Evolutionary conservation across 2,797 vertebrate species (phyloP).

Genomic region (Gymnothorax reevesii): DNA sequence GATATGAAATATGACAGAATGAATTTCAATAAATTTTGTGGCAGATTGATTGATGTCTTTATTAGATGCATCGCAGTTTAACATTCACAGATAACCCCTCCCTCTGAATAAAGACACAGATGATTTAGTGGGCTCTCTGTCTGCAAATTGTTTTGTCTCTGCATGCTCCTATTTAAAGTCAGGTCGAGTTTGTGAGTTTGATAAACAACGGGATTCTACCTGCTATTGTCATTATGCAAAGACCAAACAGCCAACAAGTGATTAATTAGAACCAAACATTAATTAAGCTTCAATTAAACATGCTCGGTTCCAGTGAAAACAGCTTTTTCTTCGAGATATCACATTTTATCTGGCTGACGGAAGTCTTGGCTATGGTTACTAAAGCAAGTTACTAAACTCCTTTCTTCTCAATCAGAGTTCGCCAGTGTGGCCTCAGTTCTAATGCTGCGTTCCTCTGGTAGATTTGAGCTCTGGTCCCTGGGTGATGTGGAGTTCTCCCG

Average conservation of each 20-base stretch:
- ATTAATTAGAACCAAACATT: not conserved
- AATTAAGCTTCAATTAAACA: not conserved
- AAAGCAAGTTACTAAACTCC: too few relatives aligned
- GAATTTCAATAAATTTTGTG: not conserved
- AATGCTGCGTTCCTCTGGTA: too few relatives aligned
- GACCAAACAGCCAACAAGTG: not conserved
- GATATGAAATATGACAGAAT: not conserved
- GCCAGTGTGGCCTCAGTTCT: too few relatives aligned
- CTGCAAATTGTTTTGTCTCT: not conserved
- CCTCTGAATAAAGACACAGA: not conserved
- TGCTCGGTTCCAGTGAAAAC: not conserved
- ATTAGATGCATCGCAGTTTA: not conserved
- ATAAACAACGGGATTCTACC: not conserved
- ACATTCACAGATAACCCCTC: not conserved
- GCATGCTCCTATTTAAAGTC: not conserved
- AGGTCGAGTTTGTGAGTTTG: not conserved
- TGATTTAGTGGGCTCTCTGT: not conserved
- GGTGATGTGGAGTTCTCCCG: too few relatives aligned
- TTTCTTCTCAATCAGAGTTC: too few relatives aligned
- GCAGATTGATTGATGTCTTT: not conserved
- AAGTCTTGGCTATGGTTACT: not conserved
- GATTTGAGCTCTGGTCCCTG: too few relatives aligned
- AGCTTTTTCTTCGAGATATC: not conserved
- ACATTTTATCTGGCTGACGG: not conserved
- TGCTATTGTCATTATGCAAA: not conserved